Conservation (phyloP, 2,797 vertebrate genomes). For the Cyprinella venusta region DNA sequence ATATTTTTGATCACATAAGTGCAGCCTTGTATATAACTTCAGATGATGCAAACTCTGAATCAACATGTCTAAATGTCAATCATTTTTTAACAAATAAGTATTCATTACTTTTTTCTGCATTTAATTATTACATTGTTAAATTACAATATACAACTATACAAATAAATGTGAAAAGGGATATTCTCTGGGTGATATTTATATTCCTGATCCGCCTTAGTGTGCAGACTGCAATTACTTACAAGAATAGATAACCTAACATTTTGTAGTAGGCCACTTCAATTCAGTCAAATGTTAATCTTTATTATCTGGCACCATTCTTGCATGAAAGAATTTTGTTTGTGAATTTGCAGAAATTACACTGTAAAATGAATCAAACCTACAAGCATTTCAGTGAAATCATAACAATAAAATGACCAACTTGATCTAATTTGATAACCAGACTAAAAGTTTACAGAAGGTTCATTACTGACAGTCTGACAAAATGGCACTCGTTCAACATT, state of each 20-base stretch:
- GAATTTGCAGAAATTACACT: background rate
- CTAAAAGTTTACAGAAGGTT: background rate
- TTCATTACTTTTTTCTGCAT: too few relatives aligned
- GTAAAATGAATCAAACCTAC: background rate
- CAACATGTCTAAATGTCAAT: too few relatives aligned
- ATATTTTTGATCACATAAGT: too few relatives aligned
- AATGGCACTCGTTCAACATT: background rate
- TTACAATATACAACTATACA: too few relatives aligned
- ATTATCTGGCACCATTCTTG: background rate
- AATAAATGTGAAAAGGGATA: too few relatives aligned
- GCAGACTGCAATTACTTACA: background rate
- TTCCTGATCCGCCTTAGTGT: background rate
- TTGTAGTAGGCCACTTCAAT: background rate
- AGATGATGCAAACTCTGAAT: too few relatives aligned
- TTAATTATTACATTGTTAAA: too few relatives aligned
- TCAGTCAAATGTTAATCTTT: background rate
- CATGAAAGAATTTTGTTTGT: background rate
- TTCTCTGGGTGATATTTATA: background rate
- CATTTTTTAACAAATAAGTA: too few relatives aligned
- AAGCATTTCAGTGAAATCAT: background rate
- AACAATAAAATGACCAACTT: background rate
- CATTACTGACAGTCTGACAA: background rate
- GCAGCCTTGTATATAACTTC: too few relatives aligned
- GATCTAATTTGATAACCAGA: background rate
- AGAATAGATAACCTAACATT: constrained; percentile 23